Conservation (phyloP, 2,113 vertebrate species). For the Heliornis fulica region DNA sequence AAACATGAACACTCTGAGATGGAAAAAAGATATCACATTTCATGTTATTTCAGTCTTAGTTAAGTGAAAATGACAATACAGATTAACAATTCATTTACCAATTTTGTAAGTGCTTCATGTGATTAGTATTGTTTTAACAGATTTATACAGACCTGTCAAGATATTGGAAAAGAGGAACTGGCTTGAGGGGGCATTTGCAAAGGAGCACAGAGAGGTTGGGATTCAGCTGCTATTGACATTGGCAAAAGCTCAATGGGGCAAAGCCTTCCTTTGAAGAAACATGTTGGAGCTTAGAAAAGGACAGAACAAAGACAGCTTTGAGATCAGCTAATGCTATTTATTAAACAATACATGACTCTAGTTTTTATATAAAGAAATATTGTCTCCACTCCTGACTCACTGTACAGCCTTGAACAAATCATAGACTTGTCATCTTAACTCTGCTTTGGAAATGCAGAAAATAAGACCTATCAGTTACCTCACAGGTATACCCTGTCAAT, state of each 20-base stretch:
- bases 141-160: not conserved
- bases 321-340: not conserved
- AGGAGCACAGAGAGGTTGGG: not conserved
- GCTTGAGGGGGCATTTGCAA: not conserved
- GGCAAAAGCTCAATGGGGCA: not conserved
- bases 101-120: not conserved
- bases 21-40: not conserved
- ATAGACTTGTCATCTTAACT: not conserved
- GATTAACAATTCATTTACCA: slow-evolving; percentile 19
- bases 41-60: not conserved
- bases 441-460: not conserved
- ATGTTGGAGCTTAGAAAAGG: not conserved
- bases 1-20: not conserved
- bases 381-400: not conserved
- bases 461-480: not conserved
- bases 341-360: not conserved
- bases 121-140: not conserved
- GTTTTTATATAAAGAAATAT: not conserved
- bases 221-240: not conserved
- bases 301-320: not conserved
- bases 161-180: not conserved
- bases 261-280: not conserved
- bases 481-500: not conserved
- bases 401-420: not conserved
- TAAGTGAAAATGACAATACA: slow-evolving; percentile 9